These are phyloP conservation scores for Steatornis caripensis DNA, from an alignment of 2,113 vertebrate species.

Conservation along the genomic window DNA sequence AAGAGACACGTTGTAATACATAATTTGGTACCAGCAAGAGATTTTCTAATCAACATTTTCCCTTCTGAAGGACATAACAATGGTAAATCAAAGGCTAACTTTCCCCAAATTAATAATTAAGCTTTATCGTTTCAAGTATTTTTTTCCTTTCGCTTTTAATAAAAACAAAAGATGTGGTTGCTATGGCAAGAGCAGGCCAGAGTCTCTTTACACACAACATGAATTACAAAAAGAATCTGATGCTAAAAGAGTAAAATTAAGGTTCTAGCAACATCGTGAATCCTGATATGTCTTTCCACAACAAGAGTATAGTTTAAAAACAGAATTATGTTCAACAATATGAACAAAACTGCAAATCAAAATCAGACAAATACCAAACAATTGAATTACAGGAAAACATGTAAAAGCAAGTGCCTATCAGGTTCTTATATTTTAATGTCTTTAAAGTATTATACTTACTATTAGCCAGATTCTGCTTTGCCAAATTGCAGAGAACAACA, in stretches of 20 bases:
- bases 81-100: background rate
- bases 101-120: background rate
- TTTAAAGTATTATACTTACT: background rate
- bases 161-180: constrained; percentile 6
- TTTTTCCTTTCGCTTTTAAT: background rate
- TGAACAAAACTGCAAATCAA: background rate
- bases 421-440: background rate
- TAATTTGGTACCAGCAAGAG: background rate
- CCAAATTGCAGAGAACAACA: background rate
- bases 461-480: background rate
- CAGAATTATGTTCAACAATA: background rate
- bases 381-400: background rate
- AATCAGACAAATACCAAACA: background rate
- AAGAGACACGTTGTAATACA: background rate
- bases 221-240: background rate
- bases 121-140: background rate
- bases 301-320: background rate
- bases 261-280: background rate
- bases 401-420: background rate
- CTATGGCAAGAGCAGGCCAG: background rate
- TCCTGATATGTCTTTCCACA: background rate
- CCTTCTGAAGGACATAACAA: background rate
- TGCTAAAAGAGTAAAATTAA: background rate
- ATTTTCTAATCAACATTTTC: background rate
- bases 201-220: background rate